These are phyloP conservation scores for Drosophila peninsularis DNA, from an alignment of 2,888 invertebrate genomes.

Conservation along the genomic window DNA sequence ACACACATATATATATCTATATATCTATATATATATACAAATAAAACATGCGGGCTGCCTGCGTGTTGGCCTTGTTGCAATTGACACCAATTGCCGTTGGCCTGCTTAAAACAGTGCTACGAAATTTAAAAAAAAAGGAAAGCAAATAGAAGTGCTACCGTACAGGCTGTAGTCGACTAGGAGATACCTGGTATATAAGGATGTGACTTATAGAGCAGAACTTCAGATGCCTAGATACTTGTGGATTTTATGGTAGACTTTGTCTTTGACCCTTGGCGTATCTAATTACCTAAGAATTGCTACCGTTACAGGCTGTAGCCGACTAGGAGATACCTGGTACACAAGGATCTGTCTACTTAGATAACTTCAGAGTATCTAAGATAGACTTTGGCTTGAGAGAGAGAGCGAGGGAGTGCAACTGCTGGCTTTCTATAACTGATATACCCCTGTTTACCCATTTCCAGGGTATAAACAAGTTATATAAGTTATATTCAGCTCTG, in stretches of 20 bases:
- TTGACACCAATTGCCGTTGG: constrained; percentile 67
- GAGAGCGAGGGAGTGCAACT: no score
- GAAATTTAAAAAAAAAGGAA: neutral
- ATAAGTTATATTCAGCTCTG: neutral
- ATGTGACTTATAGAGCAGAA: no score
- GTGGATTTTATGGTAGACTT: no score
- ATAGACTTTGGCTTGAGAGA: no score
- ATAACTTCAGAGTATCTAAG: no score
- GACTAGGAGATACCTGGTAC: neutral
- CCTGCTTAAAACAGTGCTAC: constrained; percentile 40
- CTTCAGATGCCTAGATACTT: no score
- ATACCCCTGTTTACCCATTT: neutral
- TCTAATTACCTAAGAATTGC: no score
- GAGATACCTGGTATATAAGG: neutral
- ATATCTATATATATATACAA: no score
- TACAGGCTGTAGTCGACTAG: neutral
- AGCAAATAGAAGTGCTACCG: no score
- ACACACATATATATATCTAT: constrained; percentile 3
- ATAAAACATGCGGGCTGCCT: neutral
- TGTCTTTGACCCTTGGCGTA: no score
- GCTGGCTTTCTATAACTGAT: neutral
- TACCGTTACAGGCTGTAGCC: neutral
- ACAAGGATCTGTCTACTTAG: neutral
- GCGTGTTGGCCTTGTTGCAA: constrained; percentile 62
- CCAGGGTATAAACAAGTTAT: neutral